These are phyloP conservation scores for Hirtodrosophila alboralis DNA, from an alignment of 2,888 invertebrate species.

Conservation along the genomic window DNA sequence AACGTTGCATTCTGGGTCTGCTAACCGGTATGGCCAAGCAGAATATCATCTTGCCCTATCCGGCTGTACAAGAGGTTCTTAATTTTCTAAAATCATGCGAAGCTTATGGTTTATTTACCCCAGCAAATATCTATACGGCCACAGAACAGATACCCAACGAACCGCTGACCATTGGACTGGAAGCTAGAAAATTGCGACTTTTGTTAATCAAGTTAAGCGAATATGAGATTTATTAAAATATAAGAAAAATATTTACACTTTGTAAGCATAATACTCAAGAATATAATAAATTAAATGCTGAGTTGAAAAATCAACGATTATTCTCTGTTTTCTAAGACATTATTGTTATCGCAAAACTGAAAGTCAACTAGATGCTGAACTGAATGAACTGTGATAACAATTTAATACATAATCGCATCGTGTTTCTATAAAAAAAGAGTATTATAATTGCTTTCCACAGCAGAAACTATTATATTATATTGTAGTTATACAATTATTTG, in stretches of 20 bases:
- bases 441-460: too few relatives aligned
- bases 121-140: slow-evolving; percentile 80
- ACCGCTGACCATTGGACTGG: slow-evolving; percentile 83
- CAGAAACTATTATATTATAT: too few relatives aligned
- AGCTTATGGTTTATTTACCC: slow-evolving; percentile 83
- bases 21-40: slow-evolving; percentile 94
- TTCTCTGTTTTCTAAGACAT: too few relatives aligned
- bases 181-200: slow-evolving; percentile 82
- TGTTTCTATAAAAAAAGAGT: too few relatives aligned
- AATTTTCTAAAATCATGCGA: slow-evolving; percentile 94
- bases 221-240: slow-evolving; percentile 74
- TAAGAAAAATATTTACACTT: too few relatives aligned
- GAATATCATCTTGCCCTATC: slow-evolving; percentile 91
- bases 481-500: too few relatives aligned
- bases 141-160: slow-evolving; percentile 81
- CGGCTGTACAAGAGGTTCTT: slow-evolving; percentile 92
- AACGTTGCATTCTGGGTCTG: slow-evolving; percentile 95
- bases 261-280: neutral
- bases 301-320: too few relatives aligned
- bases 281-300: neutral
- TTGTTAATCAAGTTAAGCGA: slow-evolving; percentile 82
- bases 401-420: too few relatives aligned
- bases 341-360: too few relatives aligned
- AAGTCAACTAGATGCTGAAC: too few relatives aligned
- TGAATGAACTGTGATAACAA: too few relatives aligned